Evolutionary conservation across 2,888 invertebrate species (phyloP).

Genomic region (Mellilla xanthometata): DNA sequence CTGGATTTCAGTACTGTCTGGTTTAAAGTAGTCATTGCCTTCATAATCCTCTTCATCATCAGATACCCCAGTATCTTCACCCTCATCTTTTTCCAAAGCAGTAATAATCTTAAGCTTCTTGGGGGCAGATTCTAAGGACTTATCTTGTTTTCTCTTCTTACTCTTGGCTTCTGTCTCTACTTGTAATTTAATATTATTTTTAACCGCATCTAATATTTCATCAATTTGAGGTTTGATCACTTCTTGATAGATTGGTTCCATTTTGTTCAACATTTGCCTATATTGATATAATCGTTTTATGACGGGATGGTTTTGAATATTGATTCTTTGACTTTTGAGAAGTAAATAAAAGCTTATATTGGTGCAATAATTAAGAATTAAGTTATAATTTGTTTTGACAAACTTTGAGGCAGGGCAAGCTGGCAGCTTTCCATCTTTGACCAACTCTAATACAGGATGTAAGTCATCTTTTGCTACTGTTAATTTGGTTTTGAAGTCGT

Average conservation of each 20-base stretch:
- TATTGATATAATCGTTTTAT: constrained; percentile 92
- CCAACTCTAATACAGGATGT: constrained; percentile 85
- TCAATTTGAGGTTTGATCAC: constrained; percentile 87
- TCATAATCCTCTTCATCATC: constrained; percentile 70
- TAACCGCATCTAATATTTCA: constrained; percentile 81
- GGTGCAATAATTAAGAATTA: constrained; percentile 90
- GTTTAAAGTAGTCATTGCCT: constrained; percentile 59
- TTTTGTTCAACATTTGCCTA: constrained; percentile 88
- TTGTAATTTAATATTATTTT: constrained; percentile 62
- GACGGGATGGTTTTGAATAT: constrained; percentile 93
- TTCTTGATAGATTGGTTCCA: constrained; percentile 87
- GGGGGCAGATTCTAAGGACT: constrained; percentile 46
- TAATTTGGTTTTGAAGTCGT: constrained; percentile 90
- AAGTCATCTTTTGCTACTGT: constrained; percentile 85
- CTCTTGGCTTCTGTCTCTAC: constrained; percentile 33
- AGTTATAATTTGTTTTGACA: constrained; percentile 86
- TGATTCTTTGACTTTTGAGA: constrained; percentile 88
- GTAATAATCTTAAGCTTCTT: constrained; percentile 70
- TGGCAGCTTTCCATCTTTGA: constrained; percentile 84
- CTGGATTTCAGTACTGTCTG: constrained; percentile 33
- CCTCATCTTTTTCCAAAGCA: constrained; percentile 64
- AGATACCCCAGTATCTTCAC: constrained; percentile 70
- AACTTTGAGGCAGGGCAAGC: constrained; percentile 86
- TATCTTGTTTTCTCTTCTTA: constrained; percentile 60
- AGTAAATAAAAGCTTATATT: constrained; percentile 94